Evolutionary conservation across 2,888 invertebrate genomes (phyloP).

Genomic region (Eilema caniola): DNA sequence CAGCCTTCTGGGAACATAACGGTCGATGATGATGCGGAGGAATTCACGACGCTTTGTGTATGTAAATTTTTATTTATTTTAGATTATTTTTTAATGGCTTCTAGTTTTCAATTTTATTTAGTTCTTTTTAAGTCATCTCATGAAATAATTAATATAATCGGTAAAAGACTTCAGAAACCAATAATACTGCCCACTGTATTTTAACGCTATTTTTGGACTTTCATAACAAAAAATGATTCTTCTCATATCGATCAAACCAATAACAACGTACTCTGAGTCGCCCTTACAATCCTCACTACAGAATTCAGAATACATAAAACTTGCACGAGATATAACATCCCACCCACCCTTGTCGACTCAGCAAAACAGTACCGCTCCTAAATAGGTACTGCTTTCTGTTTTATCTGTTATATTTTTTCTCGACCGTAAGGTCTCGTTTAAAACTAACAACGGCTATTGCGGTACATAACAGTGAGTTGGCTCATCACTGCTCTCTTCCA

Average conservation of each 20-base stretch:
- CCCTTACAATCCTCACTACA: background rate
- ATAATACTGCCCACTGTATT: background rate
- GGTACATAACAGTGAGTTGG: conserved; percentile 74
- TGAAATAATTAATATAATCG: too few relatives aligned
- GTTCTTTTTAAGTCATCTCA: too few relatives aligned
- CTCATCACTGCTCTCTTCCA: conserved; percentile 75
- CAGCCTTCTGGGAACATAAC: too few relatives aligned
- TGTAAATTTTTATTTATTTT: too few relatives aligned
- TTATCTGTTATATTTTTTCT: conserved; percentile 66
- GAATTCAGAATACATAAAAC: conserved; percentile 22
- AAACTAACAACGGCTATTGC: conserved; percentile 76
- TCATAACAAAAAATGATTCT: background rate
- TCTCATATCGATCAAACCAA: background rate
- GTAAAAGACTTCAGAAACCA: too few relatives aligned
- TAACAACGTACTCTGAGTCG: background rate
- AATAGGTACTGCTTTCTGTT: conserved; percentile 55
- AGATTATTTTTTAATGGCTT: too few relatives aligned
- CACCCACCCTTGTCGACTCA: conserved; percentile 48
- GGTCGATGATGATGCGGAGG: too few relatives aligned
- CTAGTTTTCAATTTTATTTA: too few relatives aligned
- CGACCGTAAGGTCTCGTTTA: conserved; percentile 68
- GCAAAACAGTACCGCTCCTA: conserved; percentile 46
- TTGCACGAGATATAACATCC: conserved; percentile 20
- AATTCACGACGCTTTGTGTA: too few relatives aligned
- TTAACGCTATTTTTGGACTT: background rate